Base-by-base conservation (phyloP, 2,113 vertebrate genomes). In the Fregetta grallaria region DNA sequence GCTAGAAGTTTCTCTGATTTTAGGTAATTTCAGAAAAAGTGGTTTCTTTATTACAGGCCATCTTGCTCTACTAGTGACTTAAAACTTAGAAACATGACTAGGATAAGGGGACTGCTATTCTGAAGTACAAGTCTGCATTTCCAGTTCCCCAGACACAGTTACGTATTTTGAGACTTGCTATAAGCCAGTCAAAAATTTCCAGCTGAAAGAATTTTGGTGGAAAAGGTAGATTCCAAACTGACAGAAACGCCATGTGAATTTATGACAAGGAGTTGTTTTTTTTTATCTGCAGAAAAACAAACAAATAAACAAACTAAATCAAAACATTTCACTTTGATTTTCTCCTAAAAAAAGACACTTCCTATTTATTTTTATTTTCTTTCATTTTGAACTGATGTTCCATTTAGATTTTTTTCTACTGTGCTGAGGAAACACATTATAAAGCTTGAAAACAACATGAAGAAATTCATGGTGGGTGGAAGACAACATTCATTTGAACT, bases 361-460 rank as follows among this genome's bases (percentile, higher is more conserved):
- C 9, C 1, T 30, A 32, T 84, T 92, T 52, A 20, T 66, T 91
- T 74, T 67, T 75, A 63, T 87, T 88, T 93, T 78, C 11, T 56
- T 92, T 85, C 81, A 94, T 87, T 92, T 89, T 70, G 15, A 85
- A 79, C 26, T 20, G 6, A 72, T 91, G 55, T 85, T 91, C n/a
- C 56, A 45, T 90, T 82, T 72, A 65, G 61, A 63, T 63, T 58
- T 82, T 15, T 44, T 84, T 42, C 65, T 52, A 2, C 40, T 15
- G 5, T 91, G 49, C 45, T 88, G 49, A 73, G 30, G n/a, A 90
- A 96, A 88, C 44, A 92, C 19, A 44, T 82, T 65, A 65, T 32
- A 77, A 90, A 90, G 6, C 88, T 90, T 93, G 77, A 88, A 96
- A 96, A 67, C 55, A 73, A 34, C 40, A 74, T 13, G 71, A 95